Percentiles rank a stretch among this genome's conserved stretches.
Evolutionary conservation across 2,797 vertebrate species (phyloP).

Genomic region (Arremon brunneinucha): DNA sequence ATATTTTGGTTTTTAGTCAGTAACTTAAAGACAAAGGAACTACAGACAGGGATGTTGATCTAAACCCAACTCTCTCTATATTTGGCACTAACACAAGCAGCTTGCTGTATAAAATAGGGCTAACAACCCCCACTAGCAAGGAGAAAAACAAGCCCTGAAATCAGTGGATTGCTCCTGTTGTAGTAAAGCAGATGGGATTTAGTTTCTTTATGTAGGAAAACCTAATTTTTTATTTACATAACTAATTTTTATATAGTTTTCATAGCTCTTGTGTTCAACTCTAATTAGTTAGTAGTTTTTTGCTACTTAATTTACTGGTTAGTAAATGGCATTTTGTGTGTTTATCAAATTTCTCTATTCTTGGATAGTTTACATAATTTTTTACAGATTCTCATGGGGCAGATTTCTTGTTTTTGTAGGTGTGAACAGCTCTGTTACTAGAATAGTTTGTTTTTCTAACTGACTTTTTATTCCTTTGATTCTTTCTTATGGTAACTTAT

Average conservation of each 20-base stretch:
- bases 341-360: background rate
- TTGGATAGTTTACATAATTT: background rate
- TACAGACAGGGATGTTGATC: background rate
- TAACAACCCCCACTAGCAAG: background rate
- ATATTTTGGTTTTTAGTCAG: background rate
- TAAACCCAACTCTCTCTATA: background rate
- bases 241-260: background rate
- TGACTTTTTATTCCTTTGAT: background rate
- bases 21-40: constrained; percentile 19
- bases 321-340: background rate
- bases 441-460: background rate
- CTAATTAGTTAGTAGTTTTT: background rate
- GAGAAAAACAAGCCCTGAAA: constrained; percentile 14
- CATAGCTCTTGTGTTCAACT: background rate
- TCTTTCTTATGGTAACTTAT: background rate
- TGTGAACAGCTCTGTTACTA: background rate
- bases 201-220: background rate
- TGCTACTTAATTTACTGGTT: background rate
- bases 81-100: constrained; percentile 2
- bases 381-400: background rate
- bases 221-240: background rate
- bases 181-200: background rate
- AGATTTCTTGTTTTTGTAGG: background rate
- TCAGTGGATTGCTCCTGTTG: background rate
- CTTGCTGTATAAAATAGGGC: background rate